Evolutionary conservation across 2,888 invertebrate genomes (phyloP), one percentile per base, ranked within the genome.

Genomic region (Troides helena): DNA sequence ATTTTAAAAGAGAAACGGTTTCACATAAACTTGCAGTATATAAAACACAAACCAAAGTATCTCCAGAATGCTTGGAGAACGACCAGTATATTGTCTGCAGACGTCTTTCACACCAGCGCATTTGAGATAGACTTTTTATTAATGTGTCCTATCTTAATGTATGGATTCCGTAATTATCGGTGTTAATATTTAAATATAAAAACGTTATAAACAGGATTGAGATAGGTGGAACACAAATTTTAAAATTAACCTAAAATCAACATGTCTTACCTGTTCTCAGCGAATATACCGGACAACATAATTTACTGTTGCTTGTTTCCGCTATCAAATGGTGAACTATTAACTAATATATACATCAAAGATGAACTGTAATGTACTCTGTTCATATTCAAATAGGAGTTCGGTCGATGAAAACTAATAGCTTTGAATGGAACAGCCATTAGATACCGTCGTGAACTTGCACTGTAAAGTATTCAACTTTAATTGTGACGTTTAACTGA

Each of bases 151-250:
- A 53, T 53, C 53, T n/a, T 1, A 53, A 53, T n/a, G 0, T n/a
- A 12, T n/a, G n/a, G 0, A 50, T 53, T 53, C 18, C 5, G n/a
- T 53, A 53, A 53, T 53, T 53, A 53, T 53, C n/a, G n/a, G n/a
- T 53, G 53, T n/a, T n/a, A 5, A 53, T 53, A 53, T 53, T 53
- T n/a, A 53, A 17, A 50, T 50, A 39, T 10, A 39, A 7, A 39
- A 39, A 10, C 17, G 18, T 50, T 18, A 50, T 14, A 14, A n/a
- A 53, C 53, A n/a, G n/a, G n/a, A n/a, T 53, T 53, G 7, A n/a
- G 53, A 53, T 53, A n/a, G 53, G 53, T 53, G 53, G 65, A 62
- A 66, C 62, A 50, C 36, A 66, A 66, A 69, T 69, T 58, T 10
- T 14, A 36, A 50, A 23, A 66, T 69, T 65, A 30, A 65, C 36